Evolutionary conservation across 1,140 invertebrate genomes (phyloP), one percentile per base, ranked within the genome.

Genomic region (Drosophila sp.): DNA sequence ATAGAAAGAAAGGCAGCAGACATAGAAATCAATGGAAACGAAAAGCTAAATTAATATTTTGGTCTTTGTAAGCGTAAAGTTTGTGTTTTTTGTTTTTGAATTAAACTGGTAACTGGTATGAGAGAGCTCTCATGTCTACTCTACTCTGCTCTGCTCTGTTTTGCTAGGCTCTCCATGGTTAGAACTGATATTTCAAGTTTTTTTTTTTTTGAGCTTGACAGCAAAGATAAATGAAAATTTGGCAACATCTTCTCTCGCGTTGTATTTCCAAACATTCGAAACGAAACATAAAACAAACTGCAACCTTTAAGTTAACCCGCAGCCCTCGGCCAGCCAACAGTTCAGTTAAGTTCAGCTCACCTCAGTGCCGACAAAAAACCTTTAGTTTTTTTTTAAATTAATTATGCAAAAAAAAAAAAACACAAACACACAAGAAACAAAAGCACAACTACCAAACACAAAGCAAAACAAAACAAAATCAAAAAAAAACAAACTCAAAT

Each of bases 401-500:
- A 50, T 50, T 50, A 62, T 44, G 29, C 33, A 35, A 58, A n/a
- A 40, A 23, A 60, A 33, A 50, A 61, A 17, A 63, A 57, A 57
- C 33, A 17, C 56, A 58, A 60, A 71, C 61, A 32, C 50, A 61
- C 47, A 77, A 79, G 47, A 79, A 76, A 79, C 62, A 44, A 57
- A 79, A 64, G 41, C 29, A 54, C 25, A 30, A 10, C 8, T n/a
- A 50, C 35, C 17, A 63, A 62, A 7, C 25, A 44, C 29, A 44
- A 40, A 66, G 4, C 27, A 61, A 40, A 50, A 65, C 10, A 66
- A 57, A 61, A 38, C 30, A 60, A 58, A 60, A 71, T 61, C 25
- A 41, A 61, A 55, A 77, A 79, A 38, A 79, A 76, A 79, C 65
- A 44, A 57, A 79, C 57, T 75, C 56, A 72, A 54, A 77, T 77